Evolutionary conservation across 2,888 invertebrate genomes (phyloP).

Genomic region (Ganaspis brasiliensis): DNA sequence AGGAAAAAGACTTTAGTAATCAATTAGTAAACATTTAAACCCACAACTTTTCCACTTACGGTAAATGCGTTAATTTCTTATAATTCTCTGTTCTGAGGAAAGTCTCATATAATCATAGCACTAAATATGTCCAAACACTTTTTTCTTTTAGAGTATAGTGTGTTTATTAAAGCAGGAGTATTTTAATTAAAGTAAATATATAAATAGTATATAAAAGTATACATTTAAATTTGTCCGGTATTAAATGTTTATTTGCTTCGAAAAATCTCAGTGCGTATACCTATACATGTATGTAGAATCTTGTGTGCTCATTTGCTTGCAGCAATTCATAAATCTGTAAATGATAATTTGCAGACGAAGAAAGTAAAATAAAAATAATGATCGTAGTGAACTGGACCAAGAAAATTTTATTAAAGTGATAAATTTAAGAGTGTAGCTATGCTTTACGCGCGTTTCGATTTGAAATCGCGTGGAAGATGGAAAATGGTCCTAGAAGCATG

Average conservation of each 20-base stretch:
- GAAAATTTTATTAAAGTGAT: constrained; percentile 28
- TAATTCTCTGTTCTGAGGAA: constrained; percentile 11
- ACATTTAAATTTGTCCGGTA: no score
- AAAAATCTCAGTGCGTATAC: no score
- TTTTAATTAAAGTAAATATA: no score
- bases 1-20: constrained; percentile 13
- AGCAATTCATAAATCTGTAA: constrained; percentile 8
- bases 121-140: no score
- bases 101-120: no score
- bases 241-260: no score
- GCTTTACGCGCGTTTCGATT: constrained; percentile 12
- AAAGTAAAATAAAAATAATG: neutral
- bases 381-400: neutral
- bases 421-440: constrained; percentile 22
- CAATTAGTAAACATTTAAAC: constrained; percentile 32
- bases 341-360: neutral
- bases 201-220: no score
- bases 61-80: constrained; percentile 9
- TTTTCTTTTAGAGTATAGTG: no score
- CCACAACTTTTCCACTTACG: neutral
- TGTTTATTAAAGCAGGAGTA: no score
- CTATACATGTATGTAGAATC: no score
- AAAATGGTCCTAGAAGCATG: constrained; percentile 19
- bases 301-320: neutral
- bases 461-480: constrained; percentile 33